These are phyloP conservation scores for Bombylius discolor DNA, from an alignment of 2,888 invertebrate species.

Conservation along the genomic window DNA sequence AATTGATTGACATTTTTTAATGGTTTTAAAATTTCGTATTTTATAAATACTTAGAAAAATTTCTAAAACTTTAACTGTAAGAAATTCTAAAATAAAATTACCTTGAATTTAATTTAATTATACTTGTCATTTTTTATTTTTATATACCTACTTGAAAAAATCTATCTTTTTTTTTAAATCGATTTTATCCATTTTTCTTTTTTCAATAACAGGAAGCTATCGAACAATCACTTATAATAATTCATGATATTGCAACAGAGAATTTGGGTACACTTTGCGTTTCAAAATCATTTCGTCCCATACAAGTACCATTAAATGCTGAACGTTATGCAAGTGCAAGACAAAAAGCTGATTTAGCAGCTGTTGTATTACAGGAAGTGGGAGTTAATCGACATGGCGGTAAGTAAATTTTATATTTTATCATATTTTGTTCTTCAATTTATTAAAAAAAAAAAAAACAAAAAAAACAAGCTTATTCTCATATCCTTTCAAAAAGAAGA, in stretches of 20 bases:
- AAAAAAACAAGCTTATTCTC: too few relatives aligned
- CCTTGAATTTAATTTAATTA: background rate
- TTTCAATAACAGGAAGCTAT: conserved; percentile 41
- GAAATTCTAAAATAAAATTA: too few relatives aligned
- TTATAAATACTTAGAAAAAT: too few relatives aligned
- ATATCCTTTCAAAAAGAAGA: too few relatives aligned
- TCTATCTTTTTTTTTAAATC: too few relatives aligned
- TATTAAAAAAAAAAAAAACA: too few relatives aligned
- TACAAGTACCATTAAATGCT: conserved; percentile 56
- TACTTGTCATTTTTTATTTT: background rate
- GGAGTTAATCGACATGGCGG: conserved; percentile 51
- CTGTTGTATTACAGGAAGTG: conserved; percentile 59
- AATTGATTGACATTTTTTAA: too few relatives aligned
- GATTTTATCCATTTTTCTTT: background rate
- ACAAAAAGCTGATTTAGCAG: conserved; percentile 67
- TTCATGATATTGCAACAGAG: conserved; percentile 61
- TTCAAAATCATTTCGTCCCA: conserved; percentile 52
- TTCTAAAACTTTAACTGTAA: too few relatives aligned
- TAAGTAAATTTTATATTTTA: conserved; percentile 23
- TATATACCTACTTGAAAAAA: too few relatives aligned
- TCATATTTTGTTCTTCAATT: too few relatives aligned
- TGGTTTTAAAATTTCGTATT: too few relatives aligned
- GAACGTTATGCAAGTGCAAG: conserved; percentile 59
- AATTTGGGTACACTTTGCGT: conserved; percentile 61
- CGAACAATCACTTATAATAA: conserved; percentile 55